These are phyloP conservation scores for Dysmachus trigonus DNA, from an alignment of 2,888 invertebrate genomes.

Conservation along the genomic window DNA sequence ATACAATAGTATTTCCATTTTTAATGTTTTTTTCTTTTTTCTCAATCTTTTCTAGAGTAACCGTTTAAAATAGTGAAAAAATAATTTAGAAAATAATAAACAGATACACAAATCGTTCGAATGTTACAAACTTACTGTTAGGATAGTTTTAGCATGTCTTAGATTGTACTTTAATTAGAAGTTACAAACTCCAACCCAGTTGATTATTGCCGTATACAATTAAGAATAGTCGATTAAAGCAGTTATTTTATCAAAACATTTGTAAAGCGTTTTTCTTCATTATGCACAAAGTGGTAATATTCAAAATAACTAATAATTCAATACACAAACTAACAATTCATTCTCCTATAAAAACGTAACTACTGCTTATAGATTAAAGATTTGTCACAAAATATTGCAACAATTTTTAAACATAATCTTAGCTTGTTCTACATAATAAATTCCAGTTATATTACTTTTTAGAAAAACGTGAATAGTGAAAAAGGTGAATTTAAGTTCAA, in stretches of 20 bases:
- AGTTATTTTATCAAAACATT: background rate
- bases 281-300: background rate
- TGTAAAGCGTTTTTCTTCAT: background rate
- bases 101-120: background rate
- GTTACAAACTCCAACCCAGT: background rate
- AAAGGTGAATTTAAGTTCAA: too few species aligned
- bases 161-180: background rate
- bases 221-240: constrained; percentile 1
- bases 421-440: too few species aligned
- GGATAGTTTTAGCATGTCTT: background rate
- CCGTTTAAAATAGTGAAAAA: constrained; percentile 23
- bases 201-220: constrained; percentile 6
- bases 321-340: background rate
- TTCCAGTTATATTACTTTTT: too few species aligned
- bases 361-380: too few species aligned
- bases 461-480: too few species aligned
- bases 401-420: too few species aligned
- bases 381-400: background rate
- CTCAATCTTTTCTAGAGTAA: constrained; percentile 18
- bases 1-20: background rate
- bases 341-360: too few species aligned
- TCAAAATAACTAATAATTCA: background rate
- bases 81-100: background rate
- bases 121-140: constrained; percentile 19
- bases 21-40: background rate